Evolutionary conservation across 1,140 invertebrate species (phyloP).

Genomic region (Gonatopus flavifemur): DNA sequence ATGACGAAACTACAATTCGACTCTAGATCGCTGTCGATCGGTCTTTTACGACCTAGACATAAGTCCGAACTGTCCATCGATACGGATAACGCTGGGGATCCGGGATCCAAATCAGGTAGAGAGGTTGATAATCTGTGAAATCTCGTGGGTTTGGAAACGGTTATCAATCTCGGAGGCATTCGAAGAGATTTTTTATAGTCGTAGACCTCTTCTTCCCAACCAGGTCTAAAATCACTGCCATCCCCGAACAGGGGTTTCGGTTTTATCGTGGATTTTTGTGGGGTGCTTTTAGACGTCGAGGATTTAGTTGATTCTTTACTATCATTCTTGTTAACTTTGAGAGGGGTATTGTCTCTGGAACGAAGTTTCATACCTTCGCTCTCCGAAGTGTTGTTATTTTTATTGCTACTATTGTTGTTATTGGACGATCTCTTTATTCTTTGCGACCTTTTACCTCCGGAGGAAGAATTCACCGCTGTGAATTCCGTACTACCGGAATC

Average conservation of each 20-base stretch:
- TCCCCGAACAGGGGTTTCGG: conserved; percentile 68
- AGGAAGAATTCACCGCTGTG: conserved; percentile 34
- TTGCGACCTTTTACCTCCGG: conserved; percentile 49
- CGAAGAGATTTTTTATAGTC: conserved; percentile 77
- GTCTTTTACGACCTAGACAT: conserved; percentile 41
- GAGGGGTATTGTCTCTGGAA: conserved; percentile 39
- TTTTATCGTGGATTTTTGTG: conserved; percentile 32
- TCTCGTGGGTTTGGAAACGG: conserved; percentile 66
- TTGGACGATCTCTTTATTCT: conserved; percentile 43
- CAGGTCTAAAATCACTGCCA: conserved; percentile 72
- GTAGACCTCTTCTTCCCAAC: conserved; percentile 80
- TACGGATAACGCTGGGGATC: conserved; percentile 66
- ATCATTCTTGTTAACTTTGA: conserved; percentile 48
- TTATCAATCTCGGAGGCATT: conserved; percentile 76
- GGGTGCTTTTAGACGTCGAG: conserved; percentile 13
- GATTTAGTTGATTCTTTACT: conserved; percentile 43
- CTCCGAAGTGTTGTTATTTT: conserved; percentile 3
- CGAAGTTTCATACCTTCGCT: conserved; percentile 46
- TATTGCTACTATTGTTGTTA: background rate
- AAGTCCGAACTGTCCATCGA: conserved; percentile 56
- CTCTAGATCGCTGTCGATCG: conserved; percentile 67
- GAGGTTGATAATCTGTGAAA: conserved; percentile 68
- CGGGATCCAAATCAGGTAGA: conserved; percentile 73
- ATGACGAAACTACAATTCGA: conserved; percentile 66
- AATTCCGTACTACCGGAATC: conserved; percentile 38